Evolutionary conservation across 1,140 invertebrate genomes (phyloP), one percentile per base, ranked within the genome.

Genomic region (Drosophila bocqueti): DNA sequence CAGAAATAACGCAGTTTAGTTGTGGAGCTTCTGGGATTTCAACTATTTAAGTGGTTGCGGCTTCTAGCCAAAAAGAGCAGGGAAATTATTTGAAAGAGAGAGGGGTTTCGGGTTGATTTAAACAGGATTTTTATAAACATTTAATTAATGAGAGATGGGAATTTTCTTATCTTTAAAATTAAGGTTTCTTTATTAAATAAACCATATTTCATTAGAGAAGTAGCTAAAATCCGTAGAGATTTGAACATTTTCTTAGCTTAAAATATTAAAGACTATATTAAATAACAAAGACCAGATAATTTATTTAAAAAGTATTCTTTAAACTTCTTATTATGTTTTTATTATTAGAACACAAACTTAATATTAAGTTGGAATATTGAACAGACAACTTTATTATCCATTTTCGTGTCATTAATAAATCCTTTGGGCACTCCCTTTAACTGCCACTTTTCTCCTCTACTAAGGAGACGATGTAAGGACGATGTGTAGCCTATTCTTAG

Each of bases 401-500:
- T 42, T 55, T 24, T 24, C 15, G 7, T 24, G 36, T 16, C 15
- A 38, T 55, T n/a, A 24, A 40, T 55, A 40, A 24, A n/a, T 55
- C 9, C 29, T 6, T 31, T 21, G 21, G 52, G n/a, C 5, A 21
- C 24, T 36, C 2, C 60, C 15, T 45, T 11, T 34, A 65, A 45
- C 38, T 24, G 43, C 55, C 55, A 61, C 18, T 62, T 52, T 40
- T 34, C 40, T 40, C 16, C 36, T 45, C 40, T 42, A 10, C 16
- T 38, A 10, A 24, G 24, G 24, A 24, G 24, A 24, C 24, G 24
- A 24, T 21, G 38, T 5, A 58, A 31, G 43, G 4, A n/a, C 10
- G 3, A 31, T 49, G 60, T 38, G 36, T 68, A 50, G 21, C 36
- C 62, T 52, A 34, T 67, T 67, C 29, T 50, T 50, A 34, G 46